phyloP scores from a whole-genome alignment of 2,797 vertebrate genomes.

The Rhinichthys osculus region DNA sequence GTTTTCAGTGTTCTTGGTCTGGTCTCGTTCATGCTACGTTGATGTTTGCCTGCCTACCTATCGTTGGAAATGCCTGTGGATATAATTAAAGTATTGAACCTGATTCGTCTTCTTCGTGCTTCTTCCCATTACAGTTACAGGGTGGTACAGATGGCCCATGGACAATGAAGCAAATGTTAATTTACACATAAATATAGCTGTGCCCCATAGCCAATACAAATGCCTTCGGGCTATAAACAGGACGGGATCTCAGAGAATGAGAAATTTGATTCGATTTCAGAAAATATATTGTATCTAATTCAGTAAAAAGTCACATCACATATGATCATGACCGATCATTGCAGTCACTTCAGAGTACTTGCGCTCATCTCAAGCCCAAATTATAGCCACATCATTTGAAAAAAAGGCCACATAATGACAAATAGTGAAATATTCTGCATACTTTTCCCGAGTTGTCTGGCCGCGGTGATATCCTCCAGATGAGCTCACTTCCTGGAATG shows the following conservation, averaged over 20 bases:
- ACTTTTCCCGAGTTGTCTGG: conserved; percentile 94
- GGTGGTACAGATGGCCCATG: background rate
- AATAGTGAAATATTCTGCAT: background rate
- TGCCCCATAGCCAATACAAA: too few species aligned
- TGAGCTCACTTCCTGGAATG: conserved; percentile 91
- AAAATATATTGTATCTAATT: too few species aligned
- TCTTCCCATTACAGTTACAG: background rate
- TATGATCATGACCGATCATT: background rate
- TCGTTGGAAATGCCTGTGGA: too few species aligned
- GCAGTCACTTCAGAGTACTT: background rate
- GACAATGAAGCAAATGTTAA: background rate
- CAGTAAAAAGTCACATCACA: background rate
- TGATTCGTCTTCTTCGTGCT: too few species aligned
- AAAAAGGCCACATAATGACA: background rate
- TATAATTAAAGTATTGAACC: too few species aligned
- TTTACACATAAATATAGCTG: background rate
- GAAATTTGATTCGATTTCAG: too few species aligned
- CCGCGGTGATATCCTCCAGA: conserved; percentile 94
- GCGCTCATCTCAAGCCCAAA: background rate
- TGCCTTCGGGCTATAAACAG: too few species aligned
- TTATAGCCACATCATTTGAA: background rate
- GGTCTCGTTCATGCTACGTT: too few species aligned
- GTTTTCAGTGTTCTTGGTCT: too few species aligned
- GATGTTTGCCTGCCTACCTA: too few species aligned
- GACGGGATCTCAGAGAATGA: too few species aligned